Conservation (phyloP, 2,113 vertebrate genomes). For the Dromiciops gliroides region DNA sequence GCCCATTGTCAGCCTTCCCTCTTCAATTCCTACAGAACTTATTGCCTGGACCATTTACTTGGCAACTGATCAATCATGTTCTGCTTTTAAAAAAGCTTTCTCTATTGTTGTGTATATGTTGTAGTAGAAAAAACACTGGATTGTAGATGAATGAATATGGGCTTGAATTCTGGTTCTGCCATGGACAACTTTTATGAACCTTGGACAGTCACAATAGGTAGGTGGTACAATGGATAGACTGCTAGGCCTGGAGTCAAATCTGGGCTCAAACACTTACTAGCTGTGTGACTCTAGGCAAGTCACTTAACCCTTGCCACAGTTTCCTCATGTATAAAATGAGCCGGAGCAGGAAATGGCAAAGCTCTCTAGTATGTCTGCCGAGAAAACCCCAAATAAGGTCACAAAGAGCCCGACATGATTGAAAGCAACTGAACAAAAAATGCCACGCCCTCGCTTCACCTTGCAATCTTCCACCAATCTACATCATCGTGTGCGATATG, state of each 20-base stretch:
- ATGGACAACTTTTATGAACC: neutral
- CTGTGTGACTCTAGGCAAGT: neutral
- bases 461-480: neutral
- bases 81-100: neutral
- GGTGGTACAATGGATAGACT: neutral
- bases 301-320: neutral
- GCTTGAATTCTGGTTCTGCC: neutral
- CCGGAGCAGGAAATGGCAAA: neutral
- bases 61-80: neutral
- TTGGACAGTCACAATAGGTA: neutral
- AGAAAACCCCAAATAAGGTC: neutral
- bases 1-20: neutral
- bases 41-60: neutral
- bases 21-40: neutral
- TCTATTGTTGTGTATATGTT: neutral
- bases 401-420: neutral
- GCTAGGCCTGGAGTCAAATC: neutral
- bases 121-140: neutral
- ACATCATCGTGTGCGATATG: neutral
- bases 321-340: neutral
- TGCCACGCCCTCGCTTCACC: neutral
- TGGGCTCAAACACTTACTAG: neutral
- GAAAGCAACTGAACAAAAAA: neutral
- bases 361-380: too few relatives aligned
- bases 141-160: neutral